Evolutionary conservation across 2,113 vertebrate species (phyloP), one percentile per base, ranked within the genome.

Genomic region (Ascaphus truei): DNA sequence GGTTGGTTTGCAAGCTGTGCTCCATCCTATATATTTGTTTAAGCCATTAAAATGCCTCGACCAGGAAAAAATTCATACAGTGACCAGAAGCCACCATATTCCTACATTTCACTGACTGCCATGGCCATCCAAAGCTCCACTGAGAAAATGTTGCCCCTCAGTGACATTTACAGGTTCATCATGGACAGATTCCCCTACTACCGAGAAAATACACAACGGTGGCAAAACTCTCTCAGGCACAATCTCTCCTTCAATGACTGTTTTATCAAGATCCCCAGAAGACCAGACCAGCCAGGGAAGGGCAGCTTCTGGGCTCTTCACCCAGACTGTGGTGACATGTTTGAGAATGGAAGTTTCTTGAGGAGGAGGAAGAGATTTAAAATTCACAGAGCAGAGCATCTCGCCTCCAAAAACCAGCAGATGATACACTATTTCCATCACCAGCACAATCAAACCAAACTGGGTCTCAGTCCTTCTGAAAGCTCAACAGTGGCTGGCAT

Each of bases 31-130:
- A n/a, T n/a, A n/a, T n/a, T n/a, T n/a, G n/a, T n/a, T 41, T 11
- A 66, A 53, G 47, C 16, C 30, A 12, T 3, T 52, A 26, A 34
- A 47, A 93, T 98, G 96, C 96, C 96, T 76, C 93, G 96, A 72
- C 96, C 95, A 2, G 95, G 96, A 45, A 98, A 98, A 80, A 97
- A 92, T 87, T 98, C 96, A 0, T 98, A 98, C 83, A 98, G 96
- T 77, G 96, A 98, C 83, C 96, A 98, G 77, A 98, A 98, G 80
- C 96, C 96, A 1, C 96, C 96, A 1, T 98, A 98, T 73, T 98
- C 96, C 3, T 98, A 98, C 75, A 98, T 98, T 72, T 98, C 96
- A 1, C 85, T 98, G 80, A 98, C 96, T 20, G 96, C 95, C 10
- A 98, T 98, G 96, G 96, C 96, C 55, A 98, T 98, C 78, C 96